Conservation (phyloP, 1,140 invertebrate species). For the Chironomus tepperi region DNA sequence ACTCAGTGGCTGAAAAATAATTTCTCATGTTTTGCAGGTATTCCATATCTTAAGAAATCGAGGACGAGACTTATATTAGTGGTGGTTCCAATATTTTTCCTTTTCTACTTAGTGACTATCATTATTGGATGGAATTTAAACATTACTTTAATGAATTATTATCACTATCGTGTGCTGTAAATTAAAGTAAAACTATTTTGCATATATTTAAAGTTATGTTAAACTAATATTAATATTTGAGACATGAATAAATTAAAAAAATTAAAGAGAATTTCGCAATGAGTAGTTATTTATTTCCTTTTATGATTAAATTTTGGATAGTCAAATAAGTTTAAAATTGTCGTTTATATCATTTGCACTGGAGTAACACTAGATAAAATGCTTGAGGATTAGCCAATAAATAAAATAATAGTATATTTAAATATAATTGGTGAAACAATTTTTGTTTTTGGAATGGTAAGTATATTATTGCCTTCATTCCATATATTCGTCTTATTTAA, state of each 20-base stretch:
- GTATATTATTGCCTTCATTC: background rate
- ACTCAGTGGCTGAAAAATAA: slow-evolving; percentile 18
- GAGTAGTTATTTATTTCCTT: too few species aligned
- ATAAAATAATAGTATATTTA: too few species aligned
- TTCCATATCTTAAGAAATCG: slow-evolving; percentile 75
- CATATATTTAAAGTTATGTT: too few species aligned
- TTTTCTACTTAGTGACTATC: slow-evolving; percentile 75
- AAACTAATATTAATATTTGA: too few species aligned
- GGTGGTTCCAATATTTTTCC: slow-evolving; percentile 67
- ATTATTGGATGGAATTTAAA: slow-evolving; percentile 62
- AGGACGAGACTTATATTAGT: slow-evolving; percentile 75
- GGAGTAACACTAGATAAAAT: too few species aligned
- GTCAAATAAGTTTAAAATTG: too few species aligned
- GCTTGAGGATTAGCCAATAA: too few species aligned
- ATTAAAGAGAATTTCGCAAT: too few species aligned
- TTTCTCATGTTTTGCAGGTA: slow-evolving; percentile 52
- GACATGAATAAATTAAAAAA: too few species aligned
- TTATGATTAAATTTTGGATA: too few species aligned
- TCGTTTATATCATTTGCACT: too few species aligned
- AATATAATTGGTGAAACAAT: background rate
- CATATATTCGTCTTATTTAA: background rate
- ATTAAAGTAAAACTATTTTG: background rate
- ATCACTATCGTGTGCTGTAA: slow-evolving; percentile 55
- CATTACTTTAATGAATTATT: slow-evolving; percentile 67
- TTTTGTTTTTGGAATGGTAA: background rate